A percentile compares a stretch with the other conserved stretches of the same genome.
Conservation (phyloP, 1,140 invertebrate genomes). For the Apocrypta bakeri region DNA sequence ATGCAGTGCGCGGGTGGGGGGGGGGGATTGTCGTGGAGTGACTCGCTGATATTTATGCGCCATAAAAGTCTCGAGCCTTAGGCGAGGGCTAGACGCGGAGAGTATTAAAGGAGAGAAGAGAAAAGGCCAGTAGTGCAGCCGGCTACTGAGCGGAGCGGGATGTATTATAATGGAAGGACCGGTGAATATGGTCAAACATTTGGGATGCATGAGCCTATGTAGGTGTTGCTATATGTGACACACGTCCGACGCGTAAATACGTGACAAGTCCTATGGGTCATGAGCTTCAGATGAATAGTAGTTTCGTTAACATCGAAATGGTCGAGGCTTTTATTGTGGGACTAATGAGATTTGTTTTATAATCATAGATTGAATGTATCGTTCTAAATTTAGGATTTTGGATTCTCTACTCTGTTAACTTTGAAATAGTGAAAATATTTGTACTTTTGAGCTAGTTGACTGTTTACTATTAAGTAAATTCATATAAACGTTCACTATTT, state of each 20-base stretch:
- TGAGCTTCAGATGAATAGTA: background rate
- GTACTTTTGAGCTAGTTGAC: no score
- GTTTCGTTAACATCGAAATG: background rate
- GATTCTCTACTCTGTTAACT: no score
- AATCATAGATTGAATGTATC: no score
- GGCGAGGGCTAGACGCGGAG: conserved; percentile 62
- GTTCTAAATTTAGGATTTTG: no score
- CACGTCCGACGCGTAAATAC: conserved; percentile 21
- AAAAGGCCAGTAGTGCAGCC: conserved; percentile 6
- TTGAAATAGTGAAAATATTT: no score
- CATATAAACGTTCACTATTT: no score
- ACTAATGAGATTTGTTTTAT: no score
- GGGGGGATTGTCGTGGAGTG: conserved; percentile 67
- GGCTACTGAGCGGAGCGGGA: conserved; percentile 14
- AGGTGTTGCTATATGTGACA: background rate
- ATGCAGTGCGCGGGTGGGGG: conserved; percentile 60
- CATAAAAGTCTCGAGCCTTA: conserved; percentile 69
- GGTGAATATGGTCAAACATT: conserved; percentile 63
- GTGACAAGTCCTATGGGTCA: background rate
- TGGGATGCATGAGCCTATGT: conserved; percentile 53
- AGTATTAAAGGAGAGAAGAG: background rate
- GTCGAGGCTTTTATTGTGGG: background rate
- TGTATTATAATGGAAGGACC: conserved; percentile 38
- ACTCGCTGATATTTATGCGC: conserved; percentile 72
- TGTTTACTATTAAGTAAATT: no score